Base-by-base conservation (phyloP, 1,140 invertebrate species). In the Bombyx mandarina region DNA sequence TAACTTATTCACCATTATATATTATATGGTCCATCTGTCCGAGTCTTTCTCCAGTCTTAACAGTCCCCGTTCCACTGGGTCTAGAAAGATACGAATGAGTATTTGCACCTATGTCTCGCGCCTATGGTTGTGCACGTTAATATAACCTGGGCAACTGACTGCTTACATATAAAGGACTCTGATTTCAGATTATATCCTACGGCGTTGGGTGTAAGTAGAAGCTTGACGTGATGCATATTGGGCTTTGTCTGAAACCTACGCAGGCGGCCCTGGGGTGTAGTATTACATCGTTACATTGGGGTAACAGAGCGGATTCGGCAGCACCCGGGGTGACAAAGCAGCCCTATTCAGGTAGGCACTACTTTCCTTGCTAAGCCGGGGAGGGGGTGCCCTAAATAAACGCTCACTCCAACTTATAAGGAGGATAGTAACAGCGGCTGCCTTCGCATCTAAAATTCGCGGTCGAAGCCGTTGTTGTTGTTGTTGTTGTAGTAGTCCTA, bases 281-380 rank as follows among this genome's bases (percentile, higher is more conserved):
- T 6, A 18, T 48, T 18, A 5, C 9, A 12, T 9, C 9, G 9
- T 18, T 48, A 18, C 47, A 48, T 10, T 10, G 47, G 47, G 9
- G 9, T 10, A 9, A 48, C 47, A 48, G 47, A 6, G 47, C 9
- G 18, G 9, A 18, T 48, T 48, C 6, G 47, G 47, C 47, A 48
- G 47, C 9, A 48, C 47, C 47, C 47, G 10, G 47, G 10, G 6
- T 18, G 6, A 48, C 47, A 48, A 48, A 48, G 47, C 9, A 48
- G 47, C 47, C 9, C 47, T 48, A 48, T 48, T 48, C 18, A 48
- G 47, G 9, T 10, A 48, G 47, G 47, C 47, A 9, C 47, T 48
- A 18, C 47, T 48, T 48, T 48, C 47, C 47, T 48, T 48, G 47
- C 47, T 48, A 10, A 9, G 47, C 47, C 47, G 9, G 18, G 47